Percentiles rank a stretch among this genome's conserved stretches.
phyloP scores from a whole-genome alignment of 2,888 invertebrate genomes.

The Papilio protenor region DNA sequence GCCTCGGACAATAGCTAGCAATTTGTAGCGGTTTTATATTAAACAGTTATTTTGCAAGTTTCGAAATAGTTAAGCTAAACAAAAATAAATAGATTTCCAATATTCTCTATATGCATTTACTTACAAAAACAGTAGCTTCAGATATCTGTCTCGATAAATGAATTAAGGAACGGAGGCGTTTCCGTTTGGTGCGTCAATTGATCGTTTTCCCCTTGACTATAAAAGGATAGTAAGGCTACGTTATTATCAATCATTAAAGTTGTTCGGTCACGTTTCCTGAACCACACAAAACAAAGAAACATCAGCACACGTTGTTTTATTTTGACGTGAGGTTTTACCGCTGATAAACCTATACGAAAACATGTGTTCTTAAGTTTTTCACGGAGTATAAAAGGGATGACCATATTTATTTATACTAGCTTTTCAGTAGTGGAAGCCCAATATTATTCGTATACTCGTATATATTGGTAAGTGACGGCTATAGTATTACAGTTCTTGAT shows the following conservation, averaged over 20 bases:
- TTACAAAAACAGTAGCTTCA: neutral
- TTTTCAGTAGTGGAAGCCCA: neutral
- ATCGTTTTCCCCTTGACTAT: constrained; percentile 19
- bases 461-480: neutral
- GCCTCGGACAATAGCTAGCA: too few species aligned
- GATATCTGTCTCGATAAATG: neutral
- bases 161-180: neutral
- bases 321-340: neutral
- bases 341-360: neutral
- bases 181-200: constrained; percentile 13
- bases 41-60: too few species aligned
- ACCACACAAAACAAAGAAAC: neutral
- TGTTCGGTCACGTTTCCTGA: constrained; percentile 1
- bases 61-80: too few species aligned
- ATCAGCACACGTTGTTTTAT: neutral
- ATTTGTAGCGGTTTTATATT: too few species aligned
- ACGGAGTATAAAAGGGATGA: neutral
- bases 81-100: too few species aligned
- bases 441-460: too few species aligned
- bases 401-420: neutral
- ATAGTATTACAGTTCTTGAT: neutral
- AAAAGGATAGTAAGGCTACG: constrained; percentile 8
- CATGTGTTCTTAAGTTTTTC: neutral
- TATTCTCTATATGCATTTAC: neutral
- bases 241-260: constrained; percentile 1